phyloP scores from a whole-genome alignment of 2,888 invertebrate species.

The Drepanosiphum platanoidis region DNA sequence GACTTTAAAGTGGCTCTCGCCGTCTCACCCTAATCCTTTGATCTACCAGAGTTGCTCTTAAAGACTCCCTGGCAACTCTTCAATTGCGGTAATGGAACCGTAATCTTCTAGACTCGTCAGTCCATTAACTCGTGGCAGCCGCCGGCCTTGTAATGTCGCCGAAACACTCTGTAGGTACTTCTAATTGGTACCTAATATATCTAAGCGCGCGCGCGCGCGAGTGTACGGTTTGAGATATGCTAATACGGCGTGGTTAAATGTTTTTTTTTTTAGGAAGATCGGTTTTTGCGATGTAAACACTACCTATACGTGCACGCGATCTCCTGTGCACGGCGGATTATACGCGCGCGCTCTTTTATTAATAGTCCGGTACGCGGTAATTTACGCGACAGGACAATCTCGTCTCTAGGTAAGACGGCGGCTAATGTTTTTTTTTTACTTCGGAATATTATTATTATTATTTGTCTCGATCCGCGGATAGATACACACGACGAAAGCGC shows the following conservation, averaged over 20 bases:
- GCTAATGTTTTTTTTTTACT: constrained; percentile 26
- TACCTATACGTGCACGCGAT: neutral
- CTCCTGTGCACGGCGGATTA: neutral
- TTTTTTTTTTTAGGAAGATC: no score
- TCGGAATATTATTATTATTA: neutral
- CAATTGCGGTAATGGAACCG: constrained; percentile 1
- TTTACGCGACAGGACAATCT: no score
- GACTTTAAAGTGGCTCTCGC: neutral
- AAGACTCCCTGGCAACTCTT: constrained; percentile 40
- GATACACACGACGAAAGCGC: constrained; percentile 15
- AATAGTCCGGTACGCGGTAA: neutral
- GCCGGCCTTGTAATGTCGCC: neutral
- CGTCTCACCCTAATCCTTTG: constrained; percentile 30
- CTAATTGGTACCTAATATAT: no score
- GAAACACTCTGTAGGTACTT: neutral
- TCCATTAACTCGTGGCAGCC: neutral
- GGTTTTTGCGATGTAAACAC: no score
- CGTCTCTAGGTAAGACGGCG: neutral
- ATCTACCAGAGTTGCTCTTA: neutral
- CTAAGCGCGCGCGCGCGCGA: neutral
- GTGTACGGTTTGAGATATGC: neutral
- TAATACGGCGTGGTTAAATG: neutral
- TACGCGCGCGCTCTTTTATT: neutral
- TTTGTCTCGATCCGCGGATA: constrained; percentile 23
- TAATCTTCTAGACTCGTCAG: neutral